Base-by-base conservation (phyloP, 2,113 vertebrate species). In the Alligator mississippiensis region DNA sequence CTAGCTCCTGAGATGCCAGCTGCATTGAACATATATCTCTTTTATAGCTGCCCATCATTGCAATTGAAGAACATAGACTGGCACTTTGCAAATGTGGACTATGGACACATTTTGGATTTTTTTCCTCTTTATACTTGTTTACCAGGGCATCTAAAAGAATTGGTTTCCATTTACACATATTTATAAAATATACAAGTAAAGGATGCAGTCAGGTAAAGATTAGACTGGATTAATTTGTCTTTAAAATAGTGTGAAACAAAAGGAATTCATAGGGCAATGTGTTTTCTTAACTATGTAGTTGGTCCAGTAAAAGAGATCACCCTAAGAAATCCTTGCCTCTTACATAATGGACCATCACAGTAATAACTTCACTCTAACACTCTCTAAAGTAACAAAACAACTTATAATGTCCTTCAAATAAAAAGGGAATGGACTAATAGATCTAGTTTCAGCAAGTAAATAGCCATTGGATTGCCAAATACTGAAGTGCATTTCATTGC, bases 41-140 rank as follows among this genome's bases (percentile, higher is more conserved):
- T 97, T 93, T 89, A 87, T 84, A 97, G 90, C 93, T 96, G 96
- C 96, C 97, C 97, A n/a, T 87, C 94, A 91, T 83, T 93, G 91
- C 96, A 95, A 85, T 92, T 95, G 95, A 94, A 94, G 90, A 95
- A 96, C 80, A 82, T 78, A 59, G 1, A 24, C 88, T 94, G 94
- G 89, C 80, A 60, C 3, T 18, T 77, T 89, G 47, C 82, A 84
- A 38, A 30, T 58, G 64, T 30, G 15, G 88, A 85, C 93, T 85
- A 84, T n/a, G 72, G 80, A 62, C 57, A 83, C 63, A 70, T 57
- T 84, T 90, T 87, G 77, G 30, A 38, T 85, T 84, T 22, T 27
- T 38, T 66, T 34, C 57, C 87, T 63, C 7, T 54, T 84, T 88
- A 86, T 58, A 25, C 58, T 72, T 72, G 34, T 34, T 72, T 72